These are phyloP conservation scores for Eupithecia inturbata DNA, from an alignment of 2,888 invertebrate genomes.

Conservation along the genomic window DNA sequence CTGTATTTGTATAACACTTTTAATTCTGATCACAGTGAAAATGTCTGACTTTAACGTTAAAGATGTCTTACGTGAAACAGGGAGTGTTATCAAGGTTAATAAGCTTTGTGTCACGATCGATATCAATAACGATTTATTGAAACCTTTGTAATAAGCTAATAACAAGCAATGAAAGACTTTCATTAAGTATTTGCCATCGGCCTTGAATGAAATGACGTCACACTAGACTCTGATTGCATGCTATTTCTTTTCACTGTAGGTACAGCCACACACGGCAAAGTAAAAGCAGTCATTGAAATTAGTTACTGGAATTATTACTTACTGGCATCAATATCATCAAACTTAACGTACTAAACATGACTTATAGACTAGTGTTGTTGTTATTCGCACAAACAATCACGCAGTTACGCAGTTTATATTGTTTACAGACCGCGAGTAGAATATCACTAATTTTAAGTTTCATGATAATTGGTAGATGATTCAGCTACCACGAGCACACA, in stretches of 20 bases:
- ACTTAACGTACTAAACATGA: slow-evolving; percentile 3
- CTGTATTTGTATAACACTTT: not conserved
- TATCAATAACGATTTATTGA: slow-evolving; percentile 46
- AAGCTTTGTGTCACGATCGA: slow-evolving; percentile 58
- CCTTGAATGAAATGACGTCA: slow-evolving; percentile 9
- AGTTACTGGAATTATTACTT: no score
- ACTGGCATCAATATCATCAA: not conserved
- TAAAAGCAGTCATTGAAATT: not conserved
- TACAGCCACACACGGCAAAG: not conserved
- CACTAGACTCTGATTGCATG: not conserved
- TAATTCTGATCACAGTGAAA: not conserved
- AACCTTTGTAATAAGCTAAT: slow-evolving; percentile 26
- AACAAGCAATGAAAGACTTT: not conserved
- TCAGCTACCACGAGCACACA: not conserved
- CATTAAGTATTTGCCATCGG: not conserved
- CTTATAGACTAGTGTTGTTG: slow-evolving; percentile 17
- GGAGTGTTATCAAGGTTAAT: slow-evolving; percentile 68
- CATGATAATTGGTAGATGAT: slow-evolving; percentile 2
- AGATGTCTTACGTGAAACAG: slow-evolving; percentile 61
- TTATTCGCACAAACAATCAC: slow-evolving; percentile 21
- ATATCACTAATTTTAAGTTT: slow-evolving; percentile 9
- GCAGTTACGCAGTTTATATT: slow-evolving; percentile 17
- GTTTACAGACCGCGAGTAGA: slow-evolving; percentile 21
- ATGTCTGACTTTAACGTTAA: slow-evolving; percentile 29
- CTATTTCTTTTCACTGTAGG: not conserved